These are phyloP conservation scores for Phymorhynchus buccinoides DNA, from an alignment of 1,140 invertebrate species.

Conservation along the genomic window DNA sequence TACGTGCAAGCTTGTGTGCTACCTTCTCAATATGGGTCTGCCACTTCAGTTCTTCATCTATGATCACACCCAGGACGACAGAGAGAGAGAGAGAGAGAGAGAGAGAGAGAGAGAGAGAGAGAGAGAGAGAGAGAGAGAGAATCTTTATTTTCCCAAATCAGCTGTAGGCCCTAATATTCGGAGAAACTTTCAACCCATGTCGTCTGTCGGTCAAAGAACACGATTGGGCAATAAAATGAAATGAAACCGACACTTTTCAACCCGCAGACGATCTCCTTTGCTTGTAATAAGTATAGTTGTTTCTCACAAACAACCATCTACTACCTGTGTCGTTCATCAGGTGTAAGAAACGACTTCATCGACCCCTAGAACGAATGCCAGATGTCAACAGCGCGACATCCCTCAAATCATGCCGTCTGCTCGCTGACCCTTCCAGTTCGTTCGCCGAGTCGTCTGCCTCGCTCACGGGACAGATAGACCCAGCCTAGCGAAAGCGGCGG, in stretches of 20 bases:
- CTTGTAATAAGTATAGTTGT: not conserved
- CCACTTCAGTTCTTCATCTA: too few relatives aligned
- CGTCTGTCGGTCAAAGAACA: too few relatives aligned
- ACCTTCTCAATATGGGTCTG: too few relatives aligned
- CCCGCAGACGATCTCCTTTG: not conserved
- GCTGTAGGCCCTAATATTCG: not conserved
- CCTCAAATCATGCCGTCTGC: not conserved
- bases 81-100: constrained; percentile 2
- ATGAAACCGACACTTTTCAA: not conserved
- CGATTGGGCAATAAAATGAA: not conserved
- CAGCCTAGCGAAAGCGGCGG: not conserved
- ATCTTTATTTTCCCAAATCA: not conserved
- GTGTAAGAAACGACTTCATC: too few relatives aligned
- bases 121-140: not conserved
- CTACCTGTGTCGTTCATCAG: too few relatives aligned
- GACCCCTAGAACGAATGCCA: not conserved
- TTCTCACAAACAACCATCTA: too few relatives aligned
- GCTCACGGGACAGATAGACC: not conserved
- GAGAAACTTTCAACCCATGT: not conserved
- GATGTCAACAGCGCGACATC: not conserved
- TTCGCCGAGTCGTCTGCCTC: not conserved
- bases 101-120: not conserved
- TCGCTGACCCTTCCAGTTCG: not conserved
- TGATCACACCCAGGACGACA: not conserved
- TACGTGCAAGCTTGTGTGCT: too few relatives aligned